phyloP scores from a whole-genome alignment of 2,888 invertebrate genomes.

The Melolontha melolontha region DNA sequence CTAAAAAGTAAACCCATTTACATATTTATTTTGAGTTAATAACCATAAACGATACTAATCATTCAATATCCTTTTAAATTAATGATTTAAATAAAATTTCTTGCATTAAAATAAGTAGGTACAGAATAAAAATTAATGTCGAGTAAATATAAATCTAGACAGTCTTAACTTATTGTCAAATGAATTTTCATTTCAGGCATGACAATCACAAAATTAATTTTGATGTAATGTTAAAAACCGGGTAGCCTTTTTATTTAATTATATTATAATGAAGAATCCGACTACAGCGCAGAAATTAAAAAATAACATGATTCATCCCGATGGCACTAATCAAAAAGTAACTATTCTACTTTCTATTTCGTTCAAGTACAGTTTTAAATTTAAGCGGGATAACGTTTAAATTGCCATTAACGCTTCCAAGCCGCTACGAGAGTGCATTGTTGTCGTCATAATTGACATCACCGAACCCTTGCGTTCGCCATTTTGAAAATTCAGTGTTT shows the following conservation, averaged over 20 bases:
- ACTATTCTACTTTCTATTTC: slow-evolving; percentile 19
- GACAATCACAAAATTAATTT: slow-evolving; percentile 34
- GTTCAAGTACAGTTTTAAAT: slow-evolving; percentile 5
- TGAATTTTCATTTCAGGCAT: slow-evolving; percentile 23
- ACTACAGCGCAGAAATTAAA: slow-evolving; percentile 37
- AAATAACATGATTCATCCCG: slow-evolving; percentile 41
- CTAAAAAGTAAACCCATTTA: too few species aligned
- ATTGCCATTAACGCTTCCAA: slow-evolving; percentile 10
- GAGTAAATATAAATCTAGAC: slow-evolving; percentile 3
- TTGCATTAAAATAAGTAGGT: too few species aligned
- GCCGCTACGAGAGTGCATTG: slow-evolving; percentile 40
- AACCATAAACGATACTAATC: too few species aligned
- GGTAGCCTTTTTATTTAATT: slow-evolving; percentile 10
- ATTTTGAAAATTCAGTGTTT: slow-evolving; percentile 49
- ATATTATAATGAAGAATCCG: slow-evolving; percentile 39
- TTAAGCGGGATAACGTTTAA: slow-evolving; percentile 38
- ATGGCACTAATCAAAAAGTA: slow-evolving; percentile 42
- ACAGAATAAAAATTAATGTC: too few species aligned
- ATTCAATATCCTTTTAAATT: too few species aligned
- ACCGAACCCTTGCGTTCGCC: slow-evolving; percentile 45
- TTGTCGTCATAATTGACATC: slow-evolving; percentile 41
- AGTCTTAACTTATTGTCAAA: slow-evolving; percentile 7
- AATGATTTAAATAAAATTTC: too few species aligned
- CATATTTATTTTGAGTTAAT: too few species aligned
- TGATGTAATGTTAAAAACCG: slow-evolving; percentile 21